Conservation (phyloP, 53 echinoderm and acorn worm species). For the Paracentrotus lividus region DNA sequence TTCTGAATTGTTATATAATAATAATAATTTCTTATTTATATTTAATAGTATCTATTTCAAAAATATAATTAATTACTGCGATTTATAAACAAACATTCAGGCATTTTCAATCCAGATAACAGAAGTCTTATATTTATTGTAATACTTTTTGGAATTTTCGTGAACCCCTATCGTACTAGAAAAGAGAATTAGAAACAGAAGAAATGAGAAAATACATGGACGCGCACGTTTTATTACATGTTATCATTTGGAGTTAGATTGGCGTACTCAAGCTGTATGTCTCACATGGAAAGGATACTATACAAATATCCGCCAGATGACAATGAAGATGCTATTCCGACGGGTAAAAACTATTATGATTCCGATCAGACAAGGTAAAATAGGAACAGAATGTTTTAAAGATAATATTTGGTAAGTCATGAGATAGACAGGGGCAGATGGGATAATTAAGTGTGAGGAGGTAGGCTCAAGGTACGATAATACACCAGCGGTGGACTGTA, state of each 20-base stretch:
- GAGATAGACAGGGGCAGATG: not conserved
- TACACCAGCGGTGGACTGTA: too few species aligned
- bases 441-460: not conserved
- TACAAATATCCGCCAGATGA: slow-evolving; percentile 32
- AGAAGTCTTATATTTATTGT: too few species aligned
- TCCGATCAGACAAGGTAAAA: not conserved
- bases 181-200: not conserved
- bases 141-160: not conserved
- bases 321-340: not conserved
- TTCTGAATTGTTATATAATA: too few species aligned
- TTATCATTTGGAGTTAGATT: not conserved
- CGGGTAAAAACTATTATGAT: not conserved
- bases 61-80: too few species aligned
- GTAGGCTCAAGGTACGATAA: too few species aligned
- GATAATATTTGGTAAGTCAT: not conserved
- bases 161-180: not conserved
- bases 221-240: slow-evolving; percentile 4
- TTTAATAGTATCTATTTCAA: too few species aligned
- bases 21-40: too few species aligned
- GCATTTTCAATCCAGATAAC: too few species aligned
- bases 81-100: too few species aligned
- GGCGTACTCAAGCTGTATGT: not conserved
- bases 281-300: not conserved
- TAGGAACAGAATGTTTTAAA: not conserved
- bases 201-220: not conserved